phyloP scores from a whole-genome alignment of 2,797 vertebrate genomes.

The Crenichthys baileyi region DNA sequence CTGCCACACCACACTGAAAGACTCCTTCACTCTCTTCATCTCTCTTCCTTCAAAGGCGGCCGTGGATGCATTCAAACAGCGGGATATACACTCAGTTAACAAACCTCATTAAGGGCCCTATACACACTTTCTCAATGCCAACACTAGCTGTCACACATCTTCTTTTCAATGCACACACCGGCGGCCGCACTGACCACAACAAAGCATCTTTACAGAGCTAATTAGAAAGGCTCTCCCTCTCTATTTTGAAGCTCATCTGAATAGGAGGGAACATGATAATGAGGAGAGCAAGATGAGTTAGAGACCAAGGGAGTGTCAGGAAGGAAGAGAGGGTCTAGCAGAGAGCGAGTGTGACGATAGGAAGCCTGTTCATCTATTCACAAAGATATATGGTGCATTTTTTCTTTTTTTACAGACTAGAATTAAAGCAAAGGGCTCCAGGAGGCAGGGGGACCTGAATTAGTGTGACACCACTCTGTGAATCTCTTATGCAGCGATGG shows the following conservation, averaged over 20 bases:
- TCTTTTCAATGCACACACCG: conserved; percentile 75
- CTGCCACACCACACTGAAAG: conserved; percentile 61
- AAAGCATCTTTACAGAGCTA: conserved; percentile 84
- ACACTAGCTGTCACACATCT: conserved; percentile 78
- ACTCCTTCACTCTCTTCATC: conserved; percentile 66
- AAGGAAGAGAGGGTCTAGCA: conserved; percentile 31
- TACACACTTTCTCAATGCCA: conserved; percentile 77
- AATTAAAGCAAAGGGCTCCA: conserved; percentile 65
- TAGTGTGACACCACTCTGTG: conserved; percentile 71
- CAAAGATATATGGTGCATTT: conserved; percentile 45
- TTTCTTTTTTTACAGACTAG: conserved; percentile 34
- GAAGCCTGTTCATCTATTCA: conserved; percentile 54
- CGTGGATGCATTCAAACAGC: conserved; percentile 78
- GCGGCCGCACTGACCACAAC: conserved; percentile 73
- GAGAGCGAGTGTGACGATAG: conserved; percentile 33
- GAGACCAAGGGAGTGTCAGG: conserved; percentile 59
- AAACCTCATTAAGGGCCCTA: conserved; percentile 79
- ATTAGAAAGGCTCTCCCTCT: conserved; percentile 79
- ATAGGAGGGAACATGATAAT: conserved; percentile 71
- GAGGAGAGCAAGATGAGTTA: conserved; percentile 54
- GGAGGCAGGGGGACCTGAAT: conserved; percentile 73
- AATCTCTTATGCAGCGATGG: conserved; percentile 52
- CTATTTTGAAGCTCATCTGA: conserved; percentile 77
- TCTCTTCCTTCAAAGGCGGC: conserved; percentile 76
- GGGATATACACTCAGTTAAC: conserved; percentile 76